Evolutionary conservation across 2,113 vertebrate species (phyloP), one percentile per base, ranked within the genome.

Genomic region (Triplophysa dalaica): DNA sequence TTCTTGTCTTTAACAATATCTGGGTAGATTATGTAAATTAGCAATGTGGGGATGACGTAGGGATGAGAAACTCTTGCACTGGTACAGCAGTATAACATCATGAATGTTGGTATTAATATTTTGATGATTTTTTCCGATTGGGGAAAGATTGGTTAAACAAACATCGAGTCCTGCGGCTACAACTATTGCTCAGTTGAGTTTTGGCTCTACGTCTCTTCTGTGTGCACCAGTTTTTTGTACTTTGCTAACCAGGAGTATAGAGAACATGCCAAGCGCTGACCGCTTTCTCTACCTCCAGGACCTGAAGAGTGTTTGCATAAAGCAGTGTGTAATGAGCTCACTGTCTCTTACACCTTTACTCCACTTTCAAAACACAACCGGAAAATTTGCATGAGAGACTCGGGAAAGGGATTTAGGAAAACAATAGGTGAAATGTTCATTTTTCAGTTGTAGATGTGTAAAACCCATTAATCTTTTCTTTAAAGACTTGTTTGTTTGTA

Each of bases 271-370:
- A 61, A 78, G 21, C 17, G n/a, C 38, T 68, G 56, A 13, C 45
- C 22, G 21, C 43, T 62, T 60, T 62, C 1, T 70, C 16, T 50
- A 7, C 54, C 77, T 78, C n/a, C 38, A 62, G 77, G 77, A 70
- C 56, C 54, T 62, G 77, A 78, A 48, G 58, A 70, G 66, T 50
- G 38, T 79, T 58, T 79, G 56, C 68, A 70, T 79, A 70, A 43
- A 70, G 66, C 19, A 62, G 43, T 16, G 17, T 79, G 29, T 79
- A 79, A 79, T 79, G 21, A 70, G 66, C 24, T 24, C 43, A 33
- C 56, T 33, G 24, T 62, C 56, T 77, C 75, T 50, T 22, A 3
- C 38, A 58, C 67, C 65, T 60, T 67, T 78, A 38, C 11, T 58
- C 65, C 66, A 41, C 12, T 79, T 79, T 79, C 22, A 70, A 70